Conservation (phyloP, 2,888 invertebrate genomes). For the Nomada hirtipes region DNA sequence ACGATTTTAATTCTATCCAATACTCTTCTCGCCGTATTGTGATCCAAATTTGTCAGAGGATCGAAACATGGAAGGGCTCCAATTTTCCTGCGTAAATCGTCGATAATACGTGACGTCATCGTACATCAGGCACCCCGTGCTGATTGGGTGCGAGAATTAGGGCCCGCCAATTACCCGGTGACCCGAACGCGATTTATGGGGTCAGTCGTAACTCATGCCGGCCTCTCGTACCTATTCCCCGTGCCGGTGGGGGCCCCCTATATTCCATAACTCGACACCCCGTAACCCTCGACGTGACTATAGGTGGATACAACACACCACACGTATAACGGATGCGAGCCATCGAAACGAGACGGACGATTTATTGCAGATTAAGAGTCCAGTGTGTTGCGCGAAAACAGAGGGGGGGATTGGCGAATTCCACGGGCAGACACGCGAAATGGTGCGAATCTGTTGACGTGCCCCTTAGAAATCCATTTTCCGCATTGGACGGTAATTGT, state of each 20-base stretch:
- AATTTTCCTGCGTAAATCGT: slow-evolving; percentile 80
- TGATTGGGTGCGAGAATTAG: slow-evolving; percentile 83
- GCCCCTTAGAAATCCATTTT: slow-evolving; percentile 11
- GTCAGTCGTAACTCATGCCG: slow-evolving; percentile 80
- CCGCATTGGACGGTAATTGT: not conserved
- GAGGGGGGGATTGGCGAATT: not conserved
- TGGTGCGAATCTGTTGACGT: slow-evolving; percentile 25
- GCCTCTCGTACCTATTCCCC: slow-evolving; percentile 35
- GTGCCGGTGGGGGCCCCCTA: slow-evolving; percentile 47
- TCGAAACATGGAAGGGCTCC: slow-evolving; percentile 63
- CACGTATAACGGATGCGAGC: slow-evolving; percentile 38
- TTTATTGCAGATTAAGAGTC: slow-evolving; percentile 61
- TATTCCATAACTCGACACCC: slow-evolving; percentile 74
- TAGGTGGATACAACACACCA: slow-evolving; percentile 23
- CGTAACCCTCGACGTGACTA: slow-evolving; percentile 64
- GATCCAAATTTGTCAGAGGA: slow-evolving; percentile 23
- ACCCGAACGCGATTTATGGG: slow-evolving; percentile 80
- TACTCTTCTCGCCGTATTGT: not conserved
- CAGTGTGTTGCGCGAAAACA: slow-evolving; percentile 1
- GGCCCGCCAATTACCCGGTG: slow-evolving; percentile 80
- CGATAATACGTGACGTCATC: slow-evolving; percentile 81
- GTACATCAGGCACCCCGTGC: slow-evolving; percentile 74
- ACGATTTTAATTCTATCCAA: not conserved
- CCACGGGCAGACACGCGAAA: not conserved
- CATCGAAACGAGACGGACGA: slow-evolving; percentile 52